Evolutionary conservation across 2,113 vertebrate genomes (phyloP), one percentile per base, ranked within the genome.

Genomic region (Gnathonemus echidnorhynchus): DNA sequence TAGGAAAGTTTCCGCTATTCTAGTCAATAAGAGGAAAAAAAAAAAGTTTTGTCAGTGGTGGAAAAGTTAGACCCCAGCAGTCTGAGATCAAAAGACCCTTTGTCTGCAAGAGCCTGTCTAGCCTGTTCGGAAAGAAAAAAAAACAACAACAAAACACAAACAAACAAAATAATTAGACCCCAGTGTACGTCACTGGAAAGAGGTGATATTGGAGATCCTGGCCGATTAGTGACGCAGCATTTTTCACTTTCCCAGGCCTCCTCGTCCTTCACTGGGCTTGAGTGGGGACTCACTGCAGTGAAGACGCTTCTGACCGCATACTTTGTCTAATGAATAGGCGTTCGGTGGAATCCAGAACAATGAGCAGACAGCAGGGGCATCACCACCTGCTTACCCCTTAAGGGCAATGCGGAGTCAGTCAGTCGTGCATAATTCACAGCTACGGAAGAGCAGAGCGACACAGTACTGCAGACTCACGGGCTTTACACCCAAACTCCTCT

Each of bases 341-440:
- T 88, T 92, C 91, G 92, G 90, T 93, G 94, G 35, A 94, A 94
- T 93, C 93, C 94, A 95, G 93, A 91, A 91, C 92, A 92, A 93
- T 92, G 93, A 93, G 93, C 94, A 94, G 95, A 90, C 88, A 92
- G 92, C 27, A 39, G 94, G 94, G 56, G 91, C 92, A 66, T 92
- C 48, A 92, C 91, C 93, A 95, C 93, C 94, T 93, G 94, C 94
- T 92, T 94, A 92, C 91, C 90, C 94, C 94, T 90, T 92, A 92
- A 91, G 91, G 94, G 90, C 95, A 95, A 96, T 96, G 94, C 93
- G 91, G 93, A 91, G 94, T 93, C 90, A 91, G 94, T 94, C 90
- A 93, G 93, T 94, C 95, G 94, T 95, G 94, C 86, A 94, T 95
- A 96, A 96, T 95, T 94, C 94, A 94, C 95, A 90, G 95, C 95